Conservation (phyloP, 2,888 invertebrate genomes). For the Hirtodrosophila trivittata region DNA sequence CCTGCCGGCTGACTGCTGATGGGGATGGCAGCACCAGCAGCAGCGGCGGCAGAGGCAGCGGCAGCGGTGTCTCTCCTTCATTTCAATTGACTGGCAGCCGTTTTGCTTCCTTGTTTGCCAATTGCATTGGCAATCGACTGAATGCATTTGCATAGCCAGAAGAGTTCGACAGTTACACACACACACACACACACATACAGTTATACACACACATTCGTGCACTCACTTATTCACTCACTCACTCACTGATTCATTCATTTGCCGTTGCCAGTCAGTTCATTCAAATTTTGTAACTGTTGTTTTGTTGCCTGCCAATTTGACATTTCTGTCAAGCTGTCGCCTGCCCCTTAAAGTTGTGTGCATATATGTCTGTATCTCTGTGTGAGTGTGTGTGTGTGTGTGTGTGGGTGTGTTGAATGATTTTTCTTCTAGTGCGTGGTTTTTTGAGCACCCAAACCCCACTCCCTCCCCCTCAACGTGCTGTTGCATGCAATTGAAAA, state of each 20-base stretch:
- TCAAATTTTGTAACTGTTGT: conserved; percentile 70
- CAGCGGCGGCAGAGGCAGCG: conserved; percentile 38
- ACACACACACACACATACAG: conserved; percentile 15
- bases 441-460: background rate
- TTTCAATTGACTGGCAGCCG: conserved; percentile 67
- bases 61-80: conserved; percentile 47
- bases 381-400: background rate
- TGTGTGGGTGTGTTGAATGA: conserved; percentile 51
- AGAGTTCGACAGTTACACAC: conserved; percentile 30
- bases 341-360: conserved; percentile 9
- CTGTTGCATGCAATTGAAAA: conserved; percentile 41
- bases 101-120: conserved; percentile 74
- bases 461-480: background rate
- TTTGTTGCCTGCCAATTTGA: conserved; percentile 75
- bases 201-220: conserved; percentile 7
- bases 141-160: conserved; percentile 62
- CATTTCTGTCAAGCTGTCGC: conserved; percentile 66
- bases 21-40: conserved; percentile 16
- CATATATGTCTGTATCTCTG: too few relatives aligned
- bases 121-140: conserved; percentile 65
- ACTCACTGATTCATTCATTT: conserved; percentile 43
- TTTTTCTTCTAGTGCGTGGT: conserved; percentile 56
- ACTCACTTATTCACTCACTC: conserved; percentile 4
- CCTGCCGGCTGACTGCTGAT: background rate
- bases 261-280: conserved; percentile 45